These are phyloP conservation scores for Drosophila saltans DNA, from an alignment of 1,140 invertebrate genomes.

Conservation along the genomic window DNA sequence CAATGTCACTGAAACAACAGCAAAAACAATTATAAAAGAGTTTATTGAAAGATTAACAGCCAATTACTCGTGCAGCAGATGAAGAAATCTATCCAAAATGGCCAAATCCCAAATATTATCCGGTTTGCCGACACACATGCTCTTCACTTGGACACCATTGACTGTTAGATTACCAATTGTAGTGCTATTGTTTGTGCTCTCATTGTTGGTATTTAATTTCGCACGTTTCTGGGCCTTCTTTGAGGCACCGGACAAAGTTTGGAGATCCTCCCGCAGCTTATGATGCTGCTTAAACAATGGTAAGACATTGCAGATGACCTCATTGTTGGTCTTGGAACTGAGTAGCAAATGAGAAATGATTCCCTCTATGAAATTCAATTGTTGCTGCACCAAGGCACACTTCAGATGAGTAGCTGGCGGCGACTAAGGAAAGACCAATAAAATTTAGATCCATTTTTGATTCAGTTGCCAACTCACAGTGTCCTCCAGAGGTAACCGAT, in stretches of 20 bases:
- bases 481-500: constrained; percentile 62
- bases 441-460: background rate
- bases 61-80: constrained; percentile 71
- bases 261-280: constrained; percentile 51
- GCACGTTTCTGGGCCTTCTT: constrained; percentile 62
- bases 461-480: constrained; percentile 34
- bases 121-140: constrained; percentile 53
- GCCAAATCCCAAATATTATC: constrained; percentile 80
- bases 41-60: too few relatives aligned
- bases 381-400: constrained; percentile 65
- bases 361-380: constrained; percentile 76
- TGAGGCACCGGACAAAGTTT: constrained; percentile 37
- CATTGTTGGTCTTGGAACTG: constrained; percentile 60
- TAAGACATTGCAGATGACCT: constrained; percentile 54
- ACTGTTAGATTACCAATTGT: constrained; percentile 54
- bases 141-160: constrained; percentile 60
- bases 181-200: constrained; percentile 19
- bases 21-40: background rate
- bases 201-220: constrained; percentile 37
- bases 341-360: constrained; percentile 67
- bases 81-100: constrained; percentile 63
- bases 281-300: constrained; percentile 72
- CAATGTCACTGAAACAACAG: constrained; percentile 55
- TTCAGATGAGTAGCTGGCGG: constrained; percentile 62
- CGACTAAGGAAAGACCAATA: constrained; percentile 16